Evolutionary conservation across 2,797 vertebrate genomes (phyloP).

Genomic region (Anguilla marmorata): DNA sequence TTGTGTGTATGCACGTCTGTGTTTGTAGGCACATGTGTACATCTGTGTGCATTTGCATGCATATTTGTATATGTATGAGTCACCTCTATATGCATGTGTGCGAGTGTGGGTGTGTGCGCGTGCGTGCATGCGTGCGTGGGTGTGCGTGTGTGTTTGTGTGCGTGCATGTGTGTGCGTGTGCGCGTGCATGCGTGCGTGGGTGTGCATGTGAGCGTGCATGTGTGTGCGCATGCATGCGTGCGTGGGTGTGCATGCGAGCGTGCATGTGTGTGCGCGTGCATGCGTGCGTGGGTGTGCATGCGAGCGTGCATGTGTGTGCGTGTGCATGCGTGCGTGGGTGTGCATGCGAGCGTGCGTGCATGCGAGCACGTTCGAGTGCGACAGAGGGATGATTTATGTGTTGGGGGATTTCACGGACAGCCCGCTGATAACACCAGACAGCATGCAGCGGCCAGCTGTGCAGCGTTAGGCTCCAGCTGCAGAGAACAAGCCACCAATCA

Average conservation of each 20-base stretch:
- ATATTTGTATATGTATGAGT: neutral
- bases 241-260: no score
- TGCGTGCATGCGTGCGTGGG: neutral
- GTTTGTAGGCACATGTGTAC: neutral
- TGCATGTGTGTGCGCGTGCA: slow-evolving; percentile 32
- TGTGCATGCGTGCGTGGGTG: neutral
- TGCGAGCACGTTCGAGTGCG: neutral
- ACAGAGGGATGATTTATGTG: neutral
- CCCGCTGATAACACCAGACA: neutral
- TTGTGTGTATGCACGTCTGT: neutral
- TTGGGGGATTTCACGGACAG: neutral
- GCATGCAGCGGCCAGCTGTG: neutral
- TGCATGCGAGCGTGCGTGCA: neutral
- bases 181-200: neutral
- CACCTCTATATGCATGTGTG: neutral
- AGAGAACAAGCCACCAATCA: neutral
- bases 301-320: neutral
- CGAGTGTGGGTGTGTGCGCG: no score
- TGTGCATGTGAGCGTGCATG: no score
- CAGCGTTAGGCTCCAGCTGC: neutral
- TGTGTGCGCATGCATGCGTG: neutral
- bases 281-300: no score
- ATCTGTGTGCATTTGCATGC: neutral
- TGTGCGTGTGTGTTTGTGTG: no score
- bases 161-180: no score